Evolutionary conservation across 2,797 vertebrate species (phyloP), one percentile per base, ranked within the genome.

Genomic region (Sebastes matsubarae): DNA sequence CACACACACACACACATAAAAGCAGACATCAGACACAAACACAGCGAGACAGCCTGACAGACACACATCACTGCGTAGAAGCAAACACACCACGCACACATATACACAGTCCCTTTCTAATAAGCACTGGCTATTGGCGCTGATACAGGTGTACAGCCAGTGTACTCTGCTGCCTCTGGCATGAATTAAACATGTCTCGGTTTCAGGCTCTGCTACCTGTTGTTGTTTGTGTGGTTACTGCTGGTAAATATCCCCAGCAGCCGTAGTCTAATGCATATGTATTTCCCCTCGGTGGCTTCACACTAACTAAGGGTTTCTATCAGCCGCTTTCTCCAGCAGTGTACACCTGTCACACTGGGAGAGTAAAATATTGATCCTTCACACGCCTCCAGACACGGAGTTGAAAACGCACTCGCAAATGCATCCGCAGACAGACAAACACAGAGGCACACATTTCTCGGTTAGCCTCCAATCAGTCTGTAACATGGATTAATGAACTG

Each of bases 141-240:
- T 77, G 82, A 87, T 92, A 88, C 85, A 87, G 84, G 80, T 87
- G 85, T 86, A 79, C 34, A 81, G 73, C 52, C 80, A 34, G 84
- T 78, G 83, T 70, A 67, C 65, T 75, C 83, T 52, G 82, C 83
- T 76, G 80, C 88, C 82, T 87, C 75, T 68, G 81, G 82, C 87
- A 94, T 94, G 92, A 93, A 94, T 94, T 94, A 95, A 94, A 94
- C 93, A 95, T 94, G 78, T 79, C 81, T 85, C 75, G 88, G 88
- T 90, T 90, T 89, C 82, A 85, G 85, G 77, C 86, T 89, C 72
- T 57, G 90, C 90, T 94, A 92, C 90, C 87, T 93, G 93, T 93
- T 93, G 92, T 94, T 93, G 88, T 94, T 93, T 92, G 86, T 87
- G 75, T 87, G 85, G 83, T 89, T 91, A 87, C 87, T 77, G 87